Percentiles rank a stretch among this genome's conserved stretches.
These are phyloP conservation scores for Menura novaehollandiae DNA, from an alignment of 2,113 vertebrate genomes.

Conservation along the genomic window DNA sequence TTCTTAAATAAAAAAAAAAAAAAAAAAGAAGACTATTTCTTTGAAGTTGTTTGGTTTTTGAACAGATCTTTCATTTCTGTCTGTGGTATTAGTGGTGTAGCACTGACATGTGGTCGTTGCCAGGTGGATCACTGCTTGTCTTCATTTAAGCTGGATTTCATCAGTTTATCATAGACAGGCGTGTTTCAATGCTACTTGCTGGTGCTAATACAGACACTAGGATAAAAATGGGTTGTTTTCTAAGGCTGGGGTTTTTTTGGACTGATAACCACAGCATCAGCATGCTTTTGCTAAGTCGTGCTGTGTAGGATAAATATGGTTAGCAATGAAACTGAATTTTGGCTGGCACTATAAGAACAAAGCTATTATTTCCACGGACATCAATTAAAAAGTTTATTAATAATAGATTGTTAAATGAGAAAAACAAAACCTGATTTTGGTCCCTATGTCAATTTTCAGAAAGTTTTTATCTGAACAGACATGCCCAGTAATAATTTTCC, in stretches of 20 bases:
- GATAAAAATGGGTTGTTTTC: background rate
- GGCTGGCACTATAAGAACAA: background rate
- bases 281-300: background rate
- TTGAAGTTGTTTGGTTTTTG: background rate
- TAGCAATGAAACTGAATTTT: background rate
- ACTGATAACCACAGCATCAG: background rate
- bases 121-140: background rate
- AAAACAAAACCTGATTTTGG: background rate
- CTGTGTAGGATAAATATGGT: background rate
- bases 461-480: background rate
- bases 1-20: background rate
- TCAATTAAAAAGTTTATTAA: background rate
- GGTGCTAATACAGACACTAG: background rate
- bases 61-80: background rate
- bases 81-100: fast-evolving
- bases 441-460: background rate
- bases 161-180: background rate
- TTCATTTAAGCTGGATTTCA: background rate
- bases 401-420: background rate
- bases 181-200: background rate
- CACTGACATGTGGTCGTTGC: background rate
- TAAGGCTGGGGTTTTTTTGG: too few species aligned
- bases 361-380: background rate
- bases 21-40: background rate
- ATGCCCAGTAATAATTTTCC: background rate